phyloP scores from a whole-genome alignment of 1,140 invertebrate genomes.

The Alviniconcha marisindica region DNA sequence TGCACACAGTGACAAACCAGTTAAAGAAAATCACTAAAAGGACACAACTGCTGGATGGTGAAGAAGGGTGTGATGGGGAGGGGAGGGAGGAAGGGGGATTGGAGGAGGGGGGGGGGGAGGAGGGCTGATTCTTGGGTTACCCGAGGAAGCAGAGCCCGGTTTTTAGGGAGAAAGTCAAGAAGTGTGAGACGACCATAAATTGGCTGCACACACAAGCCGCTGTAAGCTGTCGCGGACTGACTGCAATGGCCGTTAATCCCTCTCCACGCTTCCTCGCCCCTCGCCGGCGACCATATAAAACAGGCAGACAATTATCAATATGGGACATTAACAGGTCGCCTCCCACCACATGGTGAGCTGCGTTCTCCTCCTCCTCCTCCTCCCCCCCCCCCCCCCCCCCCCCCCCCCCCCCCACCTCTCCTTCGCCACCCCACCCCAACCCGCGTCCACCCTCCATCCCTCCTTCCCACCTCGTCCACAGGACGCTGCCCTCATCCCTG shows the following conservation, averaged over 20 bases:
- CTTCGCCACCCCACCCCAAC: background rate
- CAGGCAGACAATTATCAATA: slow-evolving; percentile 24
- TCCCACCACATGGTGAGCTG: background rate
- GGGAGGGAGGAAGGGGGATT: background rate
- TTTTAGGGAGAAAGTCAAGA: slow-evolving; percentile 14
- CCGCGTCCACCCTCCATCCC: background rate
- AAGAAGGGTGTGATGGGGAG: background rate
- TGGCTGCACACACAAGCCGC: background rate
- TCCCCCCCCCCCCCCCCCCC: background rate
- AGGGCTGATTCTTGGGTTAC: background rate
- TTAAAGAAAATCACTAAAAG: background rate
- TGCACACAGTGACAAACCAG: too few species aligned
- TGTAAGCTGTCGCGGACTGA: background rate
- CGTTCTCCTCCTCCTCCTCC: background rate
- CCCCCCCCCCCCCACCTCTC: background rate
- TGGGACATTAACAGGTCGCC: background rate
- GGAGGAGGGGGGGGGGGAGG: background rate
- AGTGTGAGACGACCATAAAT: slow-evolving; percentile 2
- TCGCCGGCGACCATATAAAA: slow-evolving; percentile 13
- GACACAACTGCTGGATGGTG: too few species aligned
- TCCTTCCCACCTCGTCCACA: too few species aligned
- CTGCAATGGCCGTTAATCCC: slow-evolving; percentile 2
- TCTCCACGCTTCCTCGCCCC: background rate
- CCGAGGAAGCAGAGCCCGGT: background rate
- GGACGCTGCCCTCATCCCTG: too few species aligned